phyloP scores from a whole-genome alignment of 2,888 invertebrate species.

The Uloborus plumipes region DNA sequence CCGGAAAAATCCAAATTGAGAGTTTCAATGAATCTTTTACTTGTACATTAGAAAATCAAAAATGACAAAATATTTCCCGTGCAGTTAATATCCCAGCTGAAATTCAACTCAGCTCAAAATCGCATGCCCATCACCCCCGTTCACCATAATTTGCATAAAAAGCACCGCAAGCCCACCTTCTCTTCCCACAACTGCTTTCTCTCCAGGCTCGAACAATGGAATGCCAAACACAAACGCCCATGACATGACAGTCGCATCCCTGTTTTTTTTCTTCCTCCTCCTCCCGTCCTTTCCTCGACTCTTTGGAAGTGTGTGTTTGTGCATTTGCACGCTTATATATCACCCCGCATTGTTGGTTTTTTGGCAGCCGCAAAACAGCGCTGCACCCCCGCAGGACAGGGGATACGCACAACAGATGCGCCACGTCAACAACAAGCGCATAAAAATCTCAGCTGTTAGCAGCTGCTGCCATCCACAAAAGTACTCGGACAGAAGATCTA shows the following conservation, averaged over 20 bases:
- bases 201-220: slow-evolving; percentile 12
- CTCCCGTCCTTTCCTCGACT: no score
- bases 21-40: no score
- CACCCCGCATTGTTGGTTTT: slow-evolving; percentile 50
- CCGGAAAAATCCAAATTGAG: no score
- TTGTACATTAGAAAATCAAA: no score
- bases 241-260: slow-evolving; percentile 35
- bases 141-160: no score
- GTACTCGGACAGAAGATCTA: slow-evolving; percentile 13
- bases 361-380: slow-evolving; percentile 19
- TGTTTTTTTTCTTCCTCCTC: neutral
- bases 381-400: slow-evolving; percentile 43
- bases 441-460: slow-evolving; percentile 57
- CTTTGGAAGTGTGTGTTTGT: slow-evolving; percentile 23
- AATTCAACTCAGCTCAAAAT: no score
- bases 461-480: slow-evolving; percentile 30
- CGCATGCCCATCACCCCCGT: no score
- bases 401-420: slow-evolving; percentile 59
- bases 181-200: neutral
- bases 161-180: no score
- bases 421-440: slow-evolving; percentile 54
- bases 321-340: slow-evolving; percentile 47
- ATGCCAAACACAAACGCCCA: slow-evolving; percentile 46
- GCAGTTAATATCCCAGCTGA: no score
- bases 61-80: no score